phyloP scores from a whole-genome alignment of 2,888 invertebrate species.

The Mesorhabditis spiculigera region DNA sequence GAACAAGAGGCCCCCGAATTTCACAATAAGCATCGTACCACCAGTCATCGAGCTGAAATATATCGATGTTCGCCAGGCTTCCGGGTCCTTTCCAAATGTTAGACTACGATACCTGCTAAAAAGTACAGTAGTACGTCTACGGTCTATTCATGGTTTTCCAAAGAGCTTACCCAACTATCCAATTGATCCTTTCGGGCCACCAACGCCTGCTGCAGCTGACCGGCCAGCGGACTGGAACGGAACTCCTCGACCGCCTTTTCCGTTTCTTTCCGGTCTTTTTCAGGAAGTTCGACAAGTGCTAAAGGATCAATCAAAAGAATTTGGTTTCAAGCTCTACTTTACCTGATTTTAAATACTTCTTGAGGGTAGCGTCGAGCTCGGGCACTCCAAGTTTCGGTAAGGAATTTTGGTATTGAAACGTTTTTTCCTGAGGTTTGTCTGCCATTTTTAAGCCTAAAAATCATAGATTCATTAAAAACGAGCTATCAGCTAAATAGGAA shows the following conservation, averaged over 20 bases:
- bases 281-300: conserved; percentile 27
- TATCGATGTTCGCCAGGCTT: not conserved
- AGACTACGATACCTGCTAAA: not conserved
- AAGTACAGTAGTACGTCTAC: not conserved
- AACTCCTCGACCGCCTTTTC: conserved; percentile 28
- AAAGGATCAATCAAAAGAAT: conserved; percentile 13
- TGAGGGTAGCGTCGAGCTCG: conserved; percentile 30
- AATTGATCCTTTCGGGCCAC: conserved; percentile 24
- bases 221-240: conserved; percentile 22
- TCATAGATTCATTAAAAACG: too few relatives aligned
- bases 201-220: conserved; percentile 28
- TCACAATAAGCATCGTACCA: conserved; percentile 45
- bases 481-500: too few relatives aligned
- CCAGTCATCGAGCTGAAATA: conserved; percentile 43
- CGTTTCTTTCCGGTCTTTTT: conserved; percentile 21
- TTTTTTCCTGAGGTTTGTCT: conserved; percentile 19
- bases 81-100: too few relatives aligned
- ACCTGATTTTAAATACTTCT: conserved; percentile 39
- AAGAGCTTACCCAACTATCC: conserved; percentile 35
- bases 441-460: too few relatives aligned
- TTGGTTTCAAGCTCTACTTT: conserved; percentile 1
- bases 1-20: conserved; percentile 35
- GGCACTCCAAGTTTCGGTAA: conserved; percentile 39
- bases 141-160: not conserved
- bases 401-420: conserved; percentile 21